A percentile compares a stretch with the other conserved stretches of the same genome.
phyloP scores from a whole-genome alignment of 2,113 vertebrate genomes.

The Mormyrus iriodes region DNA sequence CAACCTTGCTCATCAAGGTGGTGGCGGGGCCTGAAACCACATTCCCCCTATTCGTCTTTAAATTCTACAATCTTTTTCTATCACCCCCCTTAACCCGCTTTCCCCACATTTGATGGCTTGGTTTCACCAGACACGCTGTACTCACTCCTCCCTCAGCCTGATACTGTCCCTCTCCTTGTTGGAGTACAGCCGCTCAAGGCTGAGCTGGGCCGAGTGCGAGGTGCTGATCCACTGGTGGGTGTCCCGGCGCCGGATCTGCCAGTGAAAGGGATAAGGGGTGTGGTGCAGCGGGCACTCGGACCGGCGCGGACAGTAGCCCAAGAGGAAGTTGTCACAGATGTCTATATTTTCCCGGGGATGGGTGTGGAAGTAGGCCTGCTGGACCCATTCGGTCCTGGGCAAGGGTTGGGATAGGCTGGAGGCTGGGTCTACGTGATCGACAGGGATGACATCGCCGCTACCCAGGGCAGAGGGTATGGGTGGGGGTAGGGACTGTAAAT shows the following conservation, averaged over 20 bases:
- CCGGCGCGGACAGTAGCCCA: constrained; percentile 12
- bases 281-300: constrained; percentile 43
- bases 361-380: constrained; percentile 36
- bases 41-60: neutral
- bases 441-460: neutral
- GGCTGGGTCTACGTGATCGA: neutral
- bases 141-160: constrained; percentile 35
- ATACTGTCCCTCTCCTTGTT: neutral
- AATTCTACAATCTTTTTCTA: neutral
- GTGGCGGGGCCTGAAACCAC: neutral
- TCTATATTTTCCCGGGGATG: neutral
- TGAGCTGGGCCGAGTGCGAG: constrained; percentile 25
- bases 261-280: constrained; percentile 49
- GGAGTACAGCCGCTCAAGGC: constrained; percentile 47
- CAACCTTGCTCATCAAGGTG: neutral
- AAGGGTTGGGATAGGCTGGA: neutral
- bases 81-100: neutral
- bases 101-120: neutral
- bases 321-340: constrained; percentile 50
- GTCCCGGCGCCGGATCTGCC: constrained; percentile 39
- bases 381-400: neutral
- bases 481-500: neutral
- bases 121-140: neutral
- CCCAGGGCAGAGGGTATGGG: neutral
- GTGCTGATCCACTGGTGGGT: constrained; percentile 36